These are phyloP conservation scores for Percopsis omiscomaycus DNA, from an alignment of 2,797 vertebrate species.

Conservation along the genomic window DNA sequence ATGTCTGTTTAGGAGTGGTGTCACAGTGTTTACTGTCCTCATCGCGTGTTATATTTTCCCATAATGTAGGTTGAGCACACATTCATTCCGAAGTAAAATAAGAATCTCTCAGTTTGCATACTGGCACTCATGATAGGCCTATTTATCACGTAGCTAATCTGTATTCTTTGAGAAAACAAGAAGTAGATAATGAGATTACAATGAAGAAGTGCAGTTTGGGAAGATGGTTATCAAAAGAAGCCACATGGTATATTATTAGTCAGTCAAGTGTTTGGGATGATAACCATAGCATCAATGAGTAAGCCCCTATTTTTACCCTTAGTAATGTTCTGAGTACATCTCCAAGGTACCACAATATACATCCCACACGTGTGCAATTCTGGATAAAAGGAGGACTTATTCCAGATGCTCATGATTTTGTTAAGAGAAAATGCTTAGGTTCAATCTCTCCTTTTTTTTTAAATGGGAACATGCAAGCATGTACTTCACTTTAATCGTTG, in stretches of 20 bases:
- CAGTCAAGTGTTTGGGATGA: conserved; percentile 11
- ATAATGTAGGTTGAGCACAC: not conserved
- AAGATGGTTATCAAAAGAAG: conserved; percentile 3
- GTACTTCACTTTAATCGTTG: not conserved
- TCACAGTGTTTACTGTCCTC: not conserved
- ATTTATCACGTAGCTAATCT: not conserved
- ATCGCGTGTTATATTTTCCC: not conserved
- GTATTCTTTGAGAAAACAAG: not conserved
- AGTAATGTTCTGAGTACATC: conserved; percentile 12
- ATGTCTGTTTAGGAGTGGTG: not conserved
- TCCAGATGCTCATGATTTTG: conserved; percentile 20
- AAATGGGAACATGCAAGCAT: conserved; percentile 40
- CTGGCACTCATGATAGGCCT: conserved; percentile 4
- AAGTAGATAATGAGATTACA: conserved; percentile 1
- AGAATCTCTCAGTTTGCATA: not conserved
- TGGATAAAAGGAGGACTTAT: conserved; percentile 16
- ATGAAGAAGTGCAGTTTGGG: not conserved
- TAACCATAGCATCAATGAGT: conserved; percentile 17
- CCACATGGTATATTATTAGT: conserved; percentile 30
- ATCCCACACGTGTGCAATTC: not conserved
- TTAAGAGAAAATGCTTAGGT: conserved; percentile 31
- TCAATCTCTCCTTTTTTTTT: conserved; percentile 40
- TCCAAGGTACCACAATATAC: conserved; percentile 12
- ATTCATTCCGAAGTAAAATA: no score
- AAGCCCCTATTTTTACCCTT: conserved; percentile 31